These are phyloP conservation scores for Daktulosphaira vitifoliae DNA, from an alignment of 1,140 invertebrate species.

Conservation along the genomic window DNA sequence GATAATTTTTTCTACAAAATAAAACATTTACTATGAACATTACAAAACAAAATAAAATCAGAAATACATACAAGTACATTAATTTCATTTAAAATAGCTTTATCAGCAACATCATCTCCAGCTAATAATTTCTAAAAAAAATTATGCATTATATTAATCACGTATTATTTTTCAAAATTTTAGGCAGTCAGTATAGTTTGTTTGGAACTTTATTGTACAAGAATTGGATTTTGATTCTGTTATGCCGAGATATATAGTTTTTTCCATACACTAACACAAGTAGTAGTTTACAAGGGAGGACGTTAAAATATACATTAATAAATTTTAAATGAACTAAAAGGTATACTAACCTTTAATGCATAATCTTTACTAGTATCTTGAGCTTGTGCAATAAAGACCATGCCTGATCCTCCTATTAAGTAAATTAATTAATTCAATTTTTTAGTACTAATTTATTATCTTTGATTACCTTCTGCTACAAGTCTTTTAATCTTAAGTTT, in stretches of 20 bases:
- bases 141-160: not conserved
- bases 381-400: conserved; percentile 90
- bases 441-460: not conserved
- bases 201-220: no score
- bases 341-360: conserved; percentile 65
- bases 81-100: conserved; percentile 67
- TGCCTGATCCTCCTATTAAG: conserved; percentile 77
- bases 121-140: conserved; percentile 58
- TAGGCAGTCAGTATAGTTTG: no score
- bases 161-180: conserved; percentile 9
- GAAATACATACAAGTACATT: conserved; percentile 48
- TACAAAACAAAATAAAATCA: not conserved
- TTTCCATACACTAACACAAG: no score
- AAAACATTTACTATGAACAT: not conserved
- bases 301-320: no score
- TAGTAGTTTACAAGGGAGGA: not conserved
- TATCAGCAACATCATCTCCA: conserved; percentile 66
- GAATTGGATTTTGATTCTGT: no score
- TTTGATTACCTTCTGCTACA: conserved; percentile 75
- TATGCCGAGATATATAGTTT: no score
- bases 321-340: no score
- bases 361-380: conserved; percentile 74
- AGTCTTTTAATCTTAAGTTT: conserved; percentile 81
- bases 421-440: conserved; percentile 21
- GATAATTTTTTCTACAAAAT: conserved; percentile 54